A percentile compares a stretch with the other conserved stretches of the same genome.
These are phyloP conservation scores for Coelopa frigida DNA, from an alignment of 1,140 invertebrate species.

Conservation along the genomic window DNA sequence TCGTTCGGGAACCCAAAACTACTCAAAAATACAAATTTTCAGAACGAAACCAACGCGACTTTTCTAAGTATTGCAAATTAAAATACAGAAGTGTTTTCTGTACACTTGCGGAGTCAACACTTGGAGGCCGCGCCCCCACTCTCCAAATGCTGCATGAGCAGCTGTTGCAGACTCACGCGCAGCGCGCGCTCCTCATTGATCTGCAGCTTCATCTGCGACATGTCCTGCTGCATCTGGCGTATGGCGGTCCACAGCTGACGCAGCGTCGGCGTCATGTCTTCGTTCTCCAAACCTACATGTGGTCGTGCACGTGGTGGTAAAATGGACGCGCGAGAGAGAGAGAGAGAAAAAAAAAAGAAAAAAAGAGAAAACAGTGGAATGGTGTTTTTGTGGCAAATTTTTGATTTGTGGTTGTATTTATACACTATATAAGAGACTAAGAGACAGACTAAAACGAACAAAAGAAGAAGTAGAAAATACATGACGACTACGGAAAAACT, in stretches of 20 bases:
- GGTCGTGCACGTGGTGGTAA: neutral
- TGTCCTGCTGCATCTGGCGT: slow-evolving; percentile 40
- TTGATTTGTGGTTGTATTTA: neutral
- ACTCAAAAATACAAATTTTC: neutral
- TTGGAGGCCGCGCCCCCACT: slow-evolving; percentile 29
- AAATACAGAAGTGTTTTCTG: neutral
- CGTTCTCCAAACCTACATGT: slow-evolving; percentile 39
- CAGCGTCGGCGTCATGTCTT: slow-evolving; percentile 42
- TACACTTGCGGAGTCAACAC: slow-evolving; percentile 40
- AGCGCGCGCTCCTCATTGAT: slow-evolving; percentile 42
- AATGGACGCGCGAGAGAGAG: neutral
- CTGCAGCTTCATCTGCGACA: slow-evolving; percentile 42
- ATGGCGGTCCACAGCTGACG: slow-evolving; percentile 42
- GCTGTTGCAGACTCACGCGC: slow-evolving; percentile 38
- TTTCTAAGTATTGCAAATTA: slow-evolving; percentile 1
- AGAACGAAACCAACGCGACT: slow-evolving; percentile 3
- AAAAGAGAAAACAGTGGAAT: slow-evolving; percentile 8
- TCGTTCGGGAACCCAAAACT: neutral
- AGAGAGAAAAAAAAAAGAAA: slow-evolving; percentile 9
- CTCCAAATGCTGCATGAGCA: slow-evolving; percentile 43
- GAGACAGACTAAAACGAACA: too few relatives aligned
- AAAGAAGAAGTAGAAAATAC: too few relatives aligned
- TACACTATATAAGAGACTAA: too few relatives aligned
- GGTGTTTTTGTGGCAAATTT: slow-evolving; percentile 5
- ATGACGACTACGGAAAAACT: too few relatives aligned